Base-by-base conservation (phyloP, 2,888 invertebrate species). In the Plutella xylostella region DNA sequence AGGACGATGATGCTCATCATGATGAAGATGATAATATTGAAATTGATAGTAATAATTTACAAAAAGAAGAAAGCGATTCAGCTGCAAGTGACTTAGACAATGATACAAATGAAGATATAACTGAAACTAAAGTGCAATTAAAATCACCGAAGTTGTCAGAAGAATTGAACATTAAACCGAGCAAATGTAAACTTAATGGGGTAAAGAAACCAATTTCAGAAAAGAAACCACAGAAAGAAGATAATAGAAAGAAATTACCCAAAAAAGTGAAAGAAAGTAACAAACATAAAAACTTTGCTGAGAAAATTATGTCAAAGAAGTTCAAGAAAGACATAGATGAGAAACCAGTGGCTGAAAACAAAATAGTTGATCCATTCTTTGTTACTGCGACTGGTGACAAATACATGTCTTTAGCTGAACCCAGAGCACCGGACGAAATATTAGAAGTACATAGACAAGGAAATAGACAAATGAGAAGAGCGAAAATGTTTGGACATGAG, bases 321-420 rank as follows among this genome's bases (percentile, higher is more conserved):
- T 70, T 75, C 30, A 74, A 72, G 41, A 77, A 72, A 52, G 65
- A 63, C 34, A 39, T 30, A 9, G 34, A 42, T 43, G 63, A 65
- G 19, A 19, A 28, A 39, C 53, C 56, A 18, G 31, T 48, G 6
- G 46, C 51, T 43, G 63, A 60, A 7, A 63, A 55, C 18, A 80
- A 77, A 61, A 62, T 74, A 30, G 76, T 74, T 4, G 85, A 85
- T 62, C 75, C 83, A 25, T 85, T 85, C 57, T 85, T 85, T 51
- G 71, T 75, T 21, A 85, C 80, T 12, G 60, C 75, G 15, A 67
- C 72, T 1, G 85, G 85, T 14, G 79, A 70, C 42, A 80, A 72
- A 50, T 85, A 85, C 45, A 66, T 83, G 65, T 75, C 84, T 17
- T 52, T 84, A 11, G 77, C 72, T 18, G 79, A 83, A 48, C 77